Percentiles rank a stretch among this genome's conserved stretches.
Conservation (phyloP, 1,140 invertebrate genomes). For the Drosophila willistoni region DNA sequence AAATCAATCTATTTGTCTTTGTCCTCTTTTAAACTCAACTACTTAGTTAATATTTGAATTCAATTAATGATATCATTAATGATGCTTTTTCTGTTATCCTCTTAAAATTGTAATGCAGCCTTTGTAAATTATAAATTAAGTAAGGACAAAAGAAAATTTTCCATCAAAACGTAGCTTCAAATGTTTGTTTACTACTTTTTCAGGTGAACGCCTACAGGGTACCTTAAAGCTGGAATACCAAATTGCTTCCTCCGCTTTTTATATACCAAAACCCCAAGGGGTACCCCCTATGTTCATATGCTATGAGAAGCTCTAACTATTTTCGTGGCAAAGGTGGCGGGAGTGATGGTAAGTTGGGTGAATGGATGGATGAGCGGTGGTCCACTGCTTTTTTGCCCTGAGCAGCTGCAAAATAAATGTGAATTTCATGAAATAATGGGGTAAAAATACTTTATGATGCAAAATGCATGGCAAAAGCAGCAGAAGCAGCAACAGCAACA, state of each 20-base stretch:
- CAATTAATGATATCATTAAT: too few relatives aligned
- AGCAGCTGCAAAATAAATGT: constrained; percentile 74
- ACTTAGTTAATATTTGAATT: too few relatives aligned
- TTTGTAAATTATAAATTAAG: too few relatives aligned
- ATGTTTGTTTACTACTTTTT: too few relatives aligned
- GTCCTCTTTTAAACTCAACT: too few relatives aligned
- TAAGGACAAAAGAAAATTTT: too few relatives aligned
- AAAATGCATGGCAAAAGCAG: constrained; percentile 56
- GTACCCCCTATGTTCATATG: neutral
- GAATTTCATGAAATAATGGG: constrained; percentile 76
- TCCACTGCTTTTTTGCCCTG: constrained; percentile 46
- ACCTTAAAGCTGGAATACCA: neutral
- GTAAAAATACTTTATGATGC: constrained; percentile 75
- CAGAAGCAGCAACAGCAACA: constrained; percentile 25
- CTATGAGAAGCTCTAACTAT: neutral
- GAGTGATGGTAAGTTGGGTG: neutral
- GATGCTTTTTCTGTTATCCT: too few relatives aligned
- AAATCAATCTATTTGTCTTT: too few relatives aligned
- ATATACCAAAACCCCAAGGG: neutral
- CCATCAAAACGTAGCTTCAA: too few relatives aligned
- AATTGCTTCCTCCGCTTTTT: neutral
- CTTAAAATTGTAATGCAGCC: too few relatives aligned
- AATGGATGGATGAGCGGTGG: constrained; percentile 21
- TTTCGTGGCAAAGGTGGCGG: constrained; percentile 9
- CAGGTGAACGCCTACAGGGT: neutral